Conservation (phyloP, 37 sponge, comb jelly and placozoan genomes). For the Axinella damicornis region DNA sequence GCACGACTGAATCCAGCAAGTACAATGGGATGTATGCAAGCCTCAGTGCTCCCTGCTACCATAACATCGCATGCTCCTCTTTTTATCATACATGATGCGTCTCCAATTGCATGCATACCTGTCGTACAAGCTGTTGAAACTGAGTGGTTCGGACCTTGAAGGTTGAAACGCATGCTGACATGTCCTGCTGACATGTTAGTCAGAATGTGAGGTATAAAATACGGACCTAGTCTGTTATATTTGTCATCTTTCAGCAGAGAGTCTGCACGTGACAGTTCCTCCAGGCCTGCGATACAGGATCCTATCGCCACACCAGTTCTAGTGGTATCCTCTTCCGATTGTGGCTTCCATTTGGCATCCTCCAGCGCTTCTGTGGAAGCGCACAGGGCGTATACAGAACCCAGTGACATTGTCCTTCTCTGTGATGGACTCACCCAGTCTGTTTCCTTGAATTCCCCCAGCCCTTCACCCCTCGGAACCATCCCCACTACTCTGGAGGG, state of each 20-base stretch:
- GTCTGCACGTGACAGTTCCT: constrained; percentile 9
- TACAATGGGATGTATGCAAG: constrained; percentile 51
- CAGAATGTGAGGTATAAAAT: constrained; percentile 88
- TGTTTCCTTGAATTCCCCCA: constrained; percentile 48
- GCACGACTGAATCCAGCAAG: constrained; percentile 87
- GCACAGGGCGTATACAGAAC: constrained; percentile 55
- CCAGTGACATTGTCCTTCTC: constrained; percentile 44
- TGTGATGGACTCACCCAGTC: constrained; percentile 52
- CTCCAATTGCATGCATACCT: constrained; percentile 89
- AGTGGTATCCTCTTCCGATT: constrained; percentile 7
- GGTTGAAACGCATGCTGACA: constrained; percentile 73
- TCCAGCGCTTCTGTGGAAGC: constrained; percentile 64
- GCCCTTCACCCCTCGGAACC: constrained; percentile 59
- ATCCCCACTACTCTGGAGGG: constrained; percentile 74
- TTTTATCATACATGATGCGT: constrained; percentile 73
- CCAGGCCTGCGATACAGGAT: constrained; percentile 17
- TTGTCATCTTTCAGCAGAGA: constrained; percentile 13
- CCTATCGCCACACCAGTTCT: constrained; percentile 63
- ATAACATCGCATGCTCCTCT: constrained; percentile 84
- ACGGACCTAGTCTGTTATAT: constrained; percentile 84
- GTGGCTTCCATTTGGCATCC: constrained; percentile 59
- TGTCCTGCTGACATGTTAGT: constrained; percentile 86
- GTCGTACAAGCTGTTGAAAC: constrained; percentile 93
- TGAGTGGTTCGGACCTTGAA: constrained; percentile 93
- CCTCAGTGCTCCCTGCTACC: constrained; percentile 87